These are phyloP conservation scores for Baryphthengus martii DNA, from an alignment of 2,113 vertebrate species.

Conservation along the genomic window DNA sequence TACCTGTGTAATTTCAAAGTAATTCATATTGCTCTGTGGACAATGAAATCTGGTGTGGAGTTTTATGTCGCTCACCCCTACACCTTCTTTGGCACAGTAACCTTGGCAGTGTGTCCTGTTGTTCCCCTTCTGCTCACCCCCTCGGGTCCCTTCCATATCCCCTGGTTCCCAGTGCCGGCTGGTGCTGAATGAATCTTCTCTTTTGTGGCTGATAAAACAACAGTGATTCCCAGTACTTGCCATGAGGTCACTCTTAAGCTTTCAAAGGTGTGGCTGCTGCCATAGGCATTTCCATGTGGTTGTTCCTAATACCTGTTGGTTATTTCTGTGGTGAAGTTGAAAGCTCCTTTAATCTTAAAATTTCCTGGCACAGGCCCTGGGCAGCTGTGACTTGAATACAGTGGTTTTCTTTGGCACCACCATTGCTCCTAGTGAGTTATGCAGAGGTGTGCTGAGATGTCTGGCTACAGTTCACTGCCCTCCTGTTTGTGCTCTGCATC, in stretches of 20 bases:
- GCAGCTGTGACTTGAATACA: neutral
- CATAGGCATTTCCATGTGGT: neutral
- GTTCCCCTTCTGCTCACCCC: neutral
- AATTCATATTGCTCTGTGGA: neutral
- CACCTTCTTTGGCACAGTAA: neutral
- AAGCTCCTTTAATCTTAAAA: neutral
- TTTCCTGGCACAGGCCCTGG: neutral
- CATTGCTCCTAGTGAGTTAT: rapidly evolving
- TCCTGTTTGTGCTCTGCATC: neutral
- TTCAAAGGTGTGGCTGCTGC: neutral
- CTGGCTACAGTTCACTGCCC: neutral
- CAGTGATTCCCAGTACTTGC: neutral
- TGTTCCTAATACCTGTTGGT: neutral
- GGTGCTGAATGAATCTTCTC: neutral
- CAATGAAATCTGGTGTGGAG: neutral
- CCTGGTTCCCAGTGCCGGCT: rapidly evolving
- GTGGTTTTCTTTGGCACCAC: neutral
- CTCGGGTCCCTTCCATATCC: too few relatives aligned
- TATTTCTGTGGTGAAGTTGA: neutral
- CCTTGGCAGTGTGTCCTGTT: neutral
- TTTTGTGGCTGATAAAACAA: neutral
- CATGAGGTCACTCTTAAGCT: neutral
- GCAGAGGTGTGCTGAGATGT: neutral
- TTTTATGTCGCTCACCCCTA: neutral
- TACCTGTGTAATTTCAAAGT: neutral